phyloP scores from a whole-genome alignment of 2,888 invertebrate genomes.

The Synergus laeviventris region DNA sequence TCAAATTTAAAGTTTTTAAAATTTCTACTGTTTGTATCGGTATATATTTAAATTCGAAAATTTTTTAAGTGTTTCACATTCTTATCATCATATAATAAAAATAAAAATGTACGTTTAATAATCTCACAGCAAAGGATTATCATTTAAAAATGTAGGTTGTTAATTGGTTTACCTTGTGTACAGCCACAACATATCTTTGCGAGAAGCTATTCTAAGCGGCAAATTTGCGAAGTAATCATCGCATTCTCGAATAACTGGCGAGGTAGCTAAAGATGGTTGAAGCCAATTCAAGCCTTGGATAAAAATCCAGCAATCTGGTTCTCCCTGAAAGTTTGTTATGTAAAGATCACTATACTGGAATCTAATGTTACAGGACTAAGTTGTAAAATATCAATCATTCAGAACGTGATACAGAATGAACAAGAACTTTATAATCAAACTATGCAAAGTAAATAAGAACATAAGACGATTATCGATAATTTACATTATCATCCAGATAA shows the following conservation, averaged over 20 bases:
- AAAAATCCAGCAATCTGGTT: constrained; percentile 78
- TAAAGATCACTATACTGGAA: neutral
- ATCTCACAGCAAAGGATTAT: constrained; percentile 7
- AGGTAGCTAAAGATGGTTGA: constrained; percentile 78
- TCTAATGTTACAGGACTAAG: neutral
- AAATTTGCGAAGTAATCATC: constrained; percentile 72
- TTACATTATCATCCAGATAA: constrained; percentile 1
- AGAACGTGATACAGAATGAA: constrained; percentile 2
- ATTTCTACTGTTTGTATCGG: too few relatives aligned
- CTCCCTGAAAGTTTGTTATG: constrained; percentile 72
- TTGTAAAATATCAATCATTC: neutral
- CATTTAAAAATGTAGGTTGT: neutral
- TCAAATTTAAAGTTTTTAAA: neutral
- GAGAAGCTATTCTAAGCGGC: constrained; percentile 76
- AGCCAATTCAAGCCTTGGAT: constrained; percentile 81
- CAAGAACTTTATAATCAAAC: neutral
- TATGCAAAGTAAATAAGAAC: neutral
- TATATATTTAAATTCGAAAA: neutral
- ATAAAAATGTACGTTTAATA: neutral
- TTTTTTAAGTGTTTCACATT: neutral
- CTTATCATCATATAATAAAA: neutral
- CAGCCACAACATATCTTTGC: constrained; percentile 79
- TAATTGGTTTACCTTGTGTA: constrained; percentile 72
- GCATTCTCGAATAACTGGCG: constrained; percentile 75
- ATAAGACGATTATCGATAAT: constrained; percentile 25